These are phyloP conservation scores for Butorides virescens DNA, from an alignment of 2,113 vertebrate species.

Conservation along the genomic window DNA sequence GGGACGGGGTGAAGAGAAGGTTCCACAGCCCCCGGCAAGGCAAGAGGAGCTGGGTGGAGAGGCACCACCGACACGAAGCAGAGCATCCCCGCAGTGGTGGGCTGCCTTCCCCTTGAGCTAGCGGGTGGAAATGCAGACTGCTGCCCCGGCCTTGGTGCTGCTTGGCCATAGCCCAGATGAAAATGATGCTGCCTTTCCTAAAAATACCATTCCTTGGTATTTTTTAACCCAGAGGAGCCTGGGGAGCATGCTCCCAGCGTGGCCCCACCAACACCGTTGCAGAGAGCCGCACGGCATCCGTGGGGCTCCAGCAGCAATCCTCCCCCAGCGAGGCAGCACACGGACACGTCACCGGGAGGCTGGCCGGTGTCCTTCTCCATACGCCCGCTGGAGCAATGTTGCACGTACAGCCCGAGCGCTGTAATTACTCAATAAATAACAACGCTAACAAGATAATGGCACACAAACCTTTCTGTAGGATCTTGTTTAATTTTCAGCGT, in stretches of 20 bases:
- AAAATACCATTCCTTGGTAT: not conserved
- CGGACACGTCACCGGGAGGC: accelerated
- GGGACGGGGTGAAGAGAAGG: not conserved
- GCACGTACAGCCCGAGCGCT: accelerated
- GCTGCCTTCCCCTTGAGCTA: not conserved
- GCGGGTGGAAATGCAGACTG: not conserved
- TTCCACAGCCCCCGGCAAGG: not conserved
- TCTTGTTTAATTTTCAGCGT: not conserved
- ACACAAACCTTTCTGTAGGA: not conserved
- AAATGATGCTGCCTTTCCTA: not conserved
- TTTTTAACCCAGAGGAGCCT: not conserved
- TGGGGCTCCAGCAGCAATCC: not conserved
- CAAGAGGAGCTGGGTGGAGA: not conserved
- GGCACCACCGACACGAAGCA: not conserved
- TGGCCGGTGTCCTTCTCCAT: accelerated
- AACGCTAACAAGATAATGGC: not conserved
- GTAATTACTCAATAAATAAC: not conserved
- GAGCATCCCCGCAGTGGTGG: not conserved
- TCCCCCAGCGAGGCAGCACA: not conserved
- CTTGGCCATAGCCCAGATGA: not conserved
- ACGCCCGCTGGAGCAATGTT: not conserved
- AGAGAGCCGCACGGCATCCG: not conserved
- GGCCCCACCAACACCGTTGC: not conserved
- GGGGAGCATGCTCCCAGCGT: not conserved
- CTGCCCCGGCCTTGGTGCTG: not conserved